Evolutionary conservation across 2,888 invertebrate genomes (phyloP), one percentile per base, ranked within the genome.

Genomic region (Trilocha varians): DNA sequence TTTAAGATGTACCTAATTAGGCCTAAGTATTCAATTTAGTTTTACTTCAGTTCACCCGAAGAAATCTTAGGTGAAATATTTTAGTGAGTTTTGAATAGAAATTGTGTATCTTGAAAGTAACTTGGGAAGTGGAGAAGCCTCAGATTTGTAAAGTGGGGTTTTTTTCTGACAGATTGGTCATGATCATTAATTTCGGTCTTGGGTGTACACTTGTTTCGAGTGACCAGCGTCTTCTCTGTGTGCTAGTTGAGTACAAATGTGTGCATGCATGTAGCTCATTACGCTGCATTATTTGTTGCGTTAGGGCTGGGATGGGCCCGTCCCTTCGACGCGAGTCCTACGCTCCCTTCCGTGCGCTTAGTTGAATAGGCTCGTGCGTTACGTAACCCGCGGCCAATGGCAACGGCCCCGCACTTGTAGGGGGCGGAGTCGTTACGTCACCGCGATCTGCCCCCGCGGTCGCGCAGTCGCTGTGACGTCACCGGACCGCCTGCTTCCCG

Each of bases 361-460:
- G 80, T 76, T 75, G 79, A 78, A 75, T 77, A 79, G 75, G 74
- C 69, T 64, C 64, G 67, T 60, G 62, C 62, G 78, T 83, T 83
- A 82, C 83, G 80, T 84, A 84, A 84, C 75, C 50, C 71, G 78
- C 78, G 78, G 77, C 85, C 85, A 84, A 84, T 84, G 82, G 79
- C 82, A 74, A 80, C 73, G 69, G 43, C 70, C 68, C 66, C 78
- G 80, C 82, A 80, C 75, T 79, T 82, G 79, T 78, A 83, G 71
- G 75, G 80, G 86, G 85, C 85, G 86, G 83, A 78, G 85, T 62
- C 78, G 62, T 84, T 82, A 83, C 85, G 84, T 85, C 84, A 85
- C 76, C 58, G 65, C 68, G 75, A 55, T 62, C 78, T 65, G 76
- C 82, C 82, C 77, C 74, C 72, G 70, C 63, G 59, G 68, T 60